Evolutionary conservation across 2,888 invertebrate genomes (phyloP), one percentile per base, ranked within the genome.

Genomic region (Hofmannophila pseudospretella): DNA sequence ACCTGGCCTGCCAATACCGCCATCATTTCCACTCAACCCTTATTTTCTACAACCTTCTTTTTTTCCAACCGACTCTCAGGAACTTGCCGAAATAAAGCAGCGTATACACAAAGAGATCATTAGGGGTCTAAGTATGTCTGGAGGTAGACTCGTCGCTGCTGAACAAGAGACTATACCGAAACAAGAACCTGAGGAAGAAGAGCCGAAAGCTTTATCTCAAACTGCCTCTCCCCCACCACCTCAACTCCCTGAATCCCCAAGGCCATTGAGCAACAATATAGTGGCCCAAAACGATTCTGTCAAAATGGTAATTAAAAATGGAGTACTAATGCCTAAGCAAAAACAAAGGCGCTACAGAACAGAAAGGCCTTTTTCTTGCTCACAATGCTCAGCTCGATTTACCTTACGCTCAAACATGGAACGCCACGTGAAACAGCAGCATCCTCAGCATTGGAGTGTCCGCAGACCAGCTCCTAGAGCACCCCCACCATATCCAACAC

Each of bases 361-460:
- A 12, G 96, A 97, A 67, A 87, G 96, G 14, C 96, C 96, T 0
- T 97, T 96, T 72, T 93, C 94, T 0, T 97, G 97, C 69, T 94
- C 95, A 39, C 94, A 96, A 62, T 97, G 97, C 72, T 93, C 95
- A 0, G 96, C 96, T 0, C 88, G 95, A 35, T 97, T 97, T 61
- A 97, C 97, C 0, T 80, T 97, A 7, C 89, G 96, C n/a, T 96
- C 96, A 7, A 97, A 97, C 58, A 97, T 97, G 96, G 97, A 97
- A 70, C 89, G 96, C 0, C 97, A 97, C 56, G 94, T 97, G 2
- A 97, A 97, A 65, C 96, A 96, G 56, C 96, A 97, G 54, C 97
- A 97, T 81, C 96, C 96, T 0, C 94, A 95, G 44, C 93, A 91
- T 62, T 96, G 96, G 93, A 94, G 94, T 35, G 93, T 95, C 46